These are phyloP conservation scores for Peromyscus melanophrys DNA, from an alignment of 2,797 vertebrate genomes.

Conservation along the genomic window DNA sequence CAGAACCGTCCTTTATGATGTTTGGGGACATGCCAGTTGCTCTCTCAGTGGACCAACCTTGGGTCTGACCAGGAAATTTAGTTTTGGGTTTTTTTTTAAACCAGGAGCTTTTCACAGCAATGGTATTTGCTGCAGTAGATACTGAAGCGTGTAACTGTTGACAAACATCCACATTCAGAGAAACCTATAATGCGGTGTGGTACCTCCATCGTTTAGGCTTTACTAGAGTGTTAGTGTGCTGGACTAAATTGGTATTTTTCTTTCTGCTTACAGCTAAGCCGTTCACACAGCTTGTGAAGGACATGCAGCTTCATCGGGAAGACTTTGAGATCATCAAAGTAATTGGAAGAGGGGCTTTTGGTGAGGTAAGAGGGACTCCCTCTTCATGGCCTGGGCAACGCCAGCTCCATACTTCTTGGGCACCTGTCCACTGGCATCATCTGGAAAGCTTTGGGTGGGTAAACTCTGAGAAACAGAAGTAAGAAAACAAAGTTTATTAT, in stretches of 20 bases:
- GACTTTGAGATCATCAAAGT: constrained; percentile 98
- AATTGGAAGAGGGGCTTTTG: constrained; percentile 96
- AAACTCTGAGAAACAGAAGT: not conserved
- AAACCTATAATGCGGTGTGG: not conserved
- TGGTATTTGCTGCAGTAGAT: rapidly evolving
- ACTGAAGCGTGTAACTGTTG: not conserved
- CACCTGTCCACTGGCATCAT: rapidly evolving
- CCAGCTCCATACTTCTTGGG: not conserved
- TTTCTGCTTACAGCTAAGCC: constrained; percentile 91
- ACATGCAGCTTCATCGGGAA: constrained; percentile 95
- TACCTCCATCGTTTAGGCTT: not conserved
- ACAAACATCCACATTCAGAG: not conserved
- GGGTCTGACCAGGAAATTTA: not conserved
- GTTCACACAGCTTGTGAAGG: constrained; percentile 94
- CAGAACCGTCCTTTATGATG: not conserved
- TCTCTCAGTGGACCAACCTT: not conserved
- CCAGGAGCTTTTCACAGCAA: not conserved
- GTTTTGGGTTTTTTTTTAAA: not conserved
- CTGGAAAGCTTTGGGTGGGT: not conserved
- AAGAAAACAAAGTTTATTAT: not conserved
- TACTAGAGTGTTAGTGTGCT: not conserved
- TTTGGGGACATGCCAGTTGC: rapidly evolving
- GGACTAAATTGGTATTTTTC: not conserved
- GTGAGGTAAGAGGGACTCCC: constrained; percentile 92
- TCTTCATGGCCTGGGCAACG: too few species aligned